Percentiles rank a stretch among this genome's conserved stretches.
phyloP scores from a whole-genome alignment of 2,113 vertebrate species.

The Empidonax alnorum region DNA sequence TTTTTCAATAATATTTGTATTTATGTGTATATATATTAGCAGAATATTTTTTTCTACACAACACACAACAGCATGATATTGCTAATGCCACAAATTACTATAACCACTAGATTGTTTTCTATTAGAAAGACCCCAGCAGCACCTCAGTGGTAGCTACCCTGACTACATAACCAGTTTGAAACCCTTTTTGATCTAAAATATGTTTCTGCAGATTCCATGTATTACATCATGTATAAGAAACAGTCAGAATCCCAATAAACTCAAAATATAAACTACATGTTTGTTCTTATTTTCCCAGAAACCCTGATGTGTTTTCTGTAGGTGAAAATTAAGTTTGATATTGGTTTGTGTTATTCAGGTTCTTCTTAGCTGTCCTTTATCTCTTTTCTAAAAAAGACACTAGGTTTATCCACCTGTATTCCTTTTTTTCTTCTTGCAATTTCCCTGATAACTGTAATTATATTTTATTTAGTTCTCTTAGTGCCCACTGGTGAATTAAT shows the following conservation, averaged over 20 bases:
- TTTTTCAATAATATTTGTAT: background rate
- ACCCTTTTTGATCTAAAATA: background rate
- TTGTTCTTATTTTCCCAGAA: background rate
- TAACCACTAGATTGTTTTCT: background rate
- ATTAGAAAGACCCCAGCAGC: background rate
- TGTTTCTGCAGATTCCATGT: background rate
- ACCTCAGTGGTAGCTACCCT: background rate
- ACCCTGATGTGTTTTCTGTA: background rate
- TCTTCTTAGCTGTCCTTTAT: background rate
- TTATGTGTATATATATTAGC: background rate
- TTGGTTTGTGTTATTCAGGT: background rate
- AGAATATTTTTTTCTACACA: background rate
- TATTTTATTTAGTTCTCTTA: background rate
- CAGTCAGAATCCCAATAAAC: background rate
- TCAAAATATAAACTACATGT: background rate
- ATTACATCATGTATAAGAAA: background rate
- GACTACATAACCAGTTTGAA: background rate
- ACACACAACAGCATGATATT: background rate
- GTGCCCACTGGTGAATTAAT: background rate
- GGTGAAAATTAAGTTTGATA: background rate
- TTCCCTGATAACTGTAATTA: background rate
- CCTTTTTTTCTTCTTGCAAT: background rate
- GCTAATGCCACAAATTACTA: background rate
- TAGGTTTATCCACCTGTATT: background rate
- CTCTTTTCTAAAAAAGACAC: background rate